Conservation (phyloP, 2,113 vertebrate genomes). For the Platysternon megacephalum region DNA sequence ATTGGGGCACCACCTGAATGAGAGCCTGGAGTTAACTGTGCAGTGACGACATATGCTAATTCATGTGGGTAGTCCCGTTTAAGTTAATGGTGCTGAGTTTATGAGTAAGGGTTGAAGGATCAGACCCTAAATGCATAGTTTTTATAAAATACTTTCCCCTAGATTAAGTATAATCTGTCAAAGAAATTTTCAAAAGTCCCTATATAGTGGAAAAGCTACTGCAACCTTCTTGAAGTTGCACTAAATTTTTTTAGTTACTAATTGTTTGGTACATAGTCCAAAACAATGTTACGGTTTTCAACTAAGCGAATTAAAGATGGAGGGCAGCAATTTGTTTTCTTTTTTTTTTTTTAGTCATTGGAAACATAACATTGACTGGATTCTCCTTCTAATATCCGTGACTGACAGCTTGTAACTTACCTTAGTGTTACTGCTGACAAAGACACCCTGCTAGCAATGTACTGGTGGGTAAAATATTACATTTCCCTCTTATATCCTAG, state of each 20-base stretch:
- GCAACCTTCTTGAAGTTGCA: not conserved
- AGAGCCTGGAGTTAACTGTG: not conserved
- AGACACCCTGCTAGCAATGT: not conserved
- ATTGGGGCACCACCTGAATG: not conserved
- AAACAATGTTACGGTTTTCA: not conserved
- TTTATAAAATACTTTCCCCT: not conserved
- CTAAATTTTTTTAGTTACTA: not conserved
- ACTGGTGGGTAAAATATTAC: accelerated
- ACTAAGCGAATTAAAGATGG: not conserved
- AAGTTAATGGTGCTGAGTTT: not conserved
- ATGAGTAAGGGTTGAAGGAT: not conserved
- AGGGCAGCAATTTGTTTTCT: not conserved
- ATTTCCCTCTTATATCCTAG: not conserved
- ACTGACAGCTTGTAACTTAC: not conserved
- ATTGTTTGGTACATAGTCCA: not conserved
- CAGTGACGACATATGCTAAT: not conserved
- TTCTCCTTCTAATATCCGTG: not conserved
- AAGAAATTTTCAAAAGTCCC: not conserved
- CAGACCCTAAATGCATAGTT: not conserved
- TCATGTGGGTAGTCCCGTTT: not conserved
- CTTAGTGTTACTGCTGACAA: not conserved
- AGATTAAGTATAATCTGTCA: no score
- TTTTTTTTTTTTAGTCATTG: not conserved
- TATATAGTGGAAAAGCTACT: not conserved
- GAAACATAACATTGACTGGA: not conserved